These are phyloP conservation scores for Galago senegalensis DNA, from an alignment of 2,797 vertebrate species.

Conservation along the genomic window DNA sequence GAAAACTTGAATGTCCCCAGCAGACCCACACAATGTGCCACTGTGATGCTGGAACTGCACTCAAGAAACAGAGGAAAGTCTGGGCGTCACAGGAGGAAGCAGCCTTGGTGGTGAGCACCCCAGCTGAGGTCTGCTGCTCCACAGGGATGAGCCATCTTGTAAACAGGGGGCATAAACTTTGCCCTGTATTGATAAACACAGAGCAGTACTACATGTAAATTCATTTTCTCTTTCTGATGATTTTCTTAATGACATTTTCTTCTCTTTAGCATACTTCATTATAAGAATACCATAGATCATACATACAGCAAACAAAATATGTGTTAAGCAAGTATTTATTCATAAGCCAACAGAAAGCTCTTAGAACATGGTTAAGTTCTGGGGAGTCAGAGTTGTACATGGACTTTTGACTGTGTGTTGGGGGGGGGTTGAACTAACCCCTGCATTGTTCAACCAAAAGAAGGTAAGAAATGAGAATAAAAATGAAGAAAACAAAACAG, in stretches of 20 bases:
- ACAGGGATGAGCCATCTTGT: not conserved
- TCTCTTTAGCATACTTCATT: not conserved
- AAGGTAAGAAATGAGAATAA: not conserved
- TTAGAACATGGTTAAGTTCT: not conserved
- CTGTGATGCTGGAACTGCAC: not conserved
- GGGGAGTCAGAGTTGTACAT: not conserved
- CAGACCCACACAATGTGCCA: not conserved
- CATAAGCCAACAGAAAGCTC: not conserved
- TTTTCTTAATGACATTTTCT: not conserved
- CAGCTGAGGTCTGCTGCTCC: not conserved
- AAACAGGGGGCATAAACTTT: not conserved
- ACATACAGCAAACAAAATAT: not conserved
- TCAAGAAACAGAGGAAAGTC: not conserved
- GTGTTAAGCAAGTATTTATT: not conserved
- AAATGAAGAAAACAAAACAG: not conserved
- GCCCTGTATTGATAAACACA: not conserved
- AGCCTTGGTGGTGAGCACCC: not conserved
- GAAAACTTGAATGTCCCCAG: not conserved
- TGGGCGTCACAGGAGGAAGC: too few species aligned
- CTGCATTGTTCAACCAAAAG: not conserved
- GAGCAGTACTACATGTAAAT: not conserved
- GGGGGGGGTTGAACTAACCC: not conserved
- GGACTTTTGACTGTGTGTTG: not conserved
- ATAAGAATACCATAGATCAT: not conserved
- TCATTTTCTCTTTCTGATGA: not conserved